Evolutionary conservation across 2,888 invertebrate species (phyloP).

Genomic region (Zygaena filipendulae): DNA sequence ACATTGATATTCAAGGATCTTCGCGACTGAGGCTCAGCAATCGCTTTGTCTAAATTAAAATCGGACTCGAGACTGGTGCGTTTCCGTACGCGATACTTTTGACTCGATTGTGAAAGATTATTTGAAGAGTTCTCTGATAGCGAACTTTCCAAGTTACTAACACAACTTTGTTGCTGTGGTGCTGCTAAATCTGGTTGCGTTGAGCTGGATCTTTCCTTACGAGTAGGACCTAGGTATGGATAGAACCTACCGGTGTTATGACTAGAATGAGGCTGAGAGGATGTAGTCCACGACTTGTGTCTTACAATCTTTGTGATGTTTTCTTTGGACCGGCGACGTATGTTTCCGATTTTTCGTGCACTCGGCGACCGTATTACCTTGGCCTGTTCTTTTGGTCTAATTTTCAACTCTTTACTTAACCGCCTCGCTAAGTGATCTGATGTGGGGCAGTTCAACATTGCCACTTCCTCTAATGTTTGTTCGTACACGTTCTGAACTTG

Average conservation of each 20-base stretch:
- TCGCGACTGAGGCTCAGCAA: conserved; percentile 39
- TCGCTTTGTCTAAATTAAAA: conserved; percentile 38
- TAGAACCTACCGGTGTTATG: conserved; percentile 55
- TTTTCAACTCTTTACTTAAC: conserved; percentile 78
- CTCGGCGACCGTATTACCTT: conserved; percentile 83
- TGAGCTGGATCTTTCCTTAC: conserved; percentile 46
- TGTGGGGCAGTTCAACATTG: conserved; percentile 70
- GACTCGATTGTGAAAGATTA: conserved; percentile 31
- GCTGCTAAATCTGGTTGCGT: conserved; percentile 32
- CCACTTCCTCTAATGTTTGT: conserved; percentile 76
- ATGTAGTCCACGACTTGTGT: conserved; percentile 74
- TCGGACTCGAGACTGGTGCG: conserved; percentile 41
- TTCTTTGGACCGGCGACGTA: conserved; percentile 78
- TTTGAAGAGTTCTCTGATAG: conserved; percentile 34
- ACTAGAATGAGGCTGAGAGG: conserved; percentile 47
- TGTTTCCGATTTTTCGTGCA: conserved; percentile 81
- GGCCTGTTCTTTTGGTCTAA: conserved; percentile 74
- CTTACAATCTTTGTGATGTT: conserved; percentile 64
- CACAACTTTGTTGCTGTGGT: conserved; percentile 23
- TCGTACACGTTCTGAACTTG: conserved; percentile 79
- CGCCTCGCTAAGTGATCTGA: conserved; percentile 78
- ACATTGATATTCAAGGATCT: conserved; percentile 39
- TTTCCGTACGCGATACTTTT: conserved; percentile 43
- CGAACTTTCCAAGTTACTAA: conserved; percentile 36
- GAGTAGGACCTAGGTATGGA: conserved; percentile 61